Base-by-base conservation (phyloP, 2,888 invertebrate genomes). In the Nemoura dubitans region DNA sequence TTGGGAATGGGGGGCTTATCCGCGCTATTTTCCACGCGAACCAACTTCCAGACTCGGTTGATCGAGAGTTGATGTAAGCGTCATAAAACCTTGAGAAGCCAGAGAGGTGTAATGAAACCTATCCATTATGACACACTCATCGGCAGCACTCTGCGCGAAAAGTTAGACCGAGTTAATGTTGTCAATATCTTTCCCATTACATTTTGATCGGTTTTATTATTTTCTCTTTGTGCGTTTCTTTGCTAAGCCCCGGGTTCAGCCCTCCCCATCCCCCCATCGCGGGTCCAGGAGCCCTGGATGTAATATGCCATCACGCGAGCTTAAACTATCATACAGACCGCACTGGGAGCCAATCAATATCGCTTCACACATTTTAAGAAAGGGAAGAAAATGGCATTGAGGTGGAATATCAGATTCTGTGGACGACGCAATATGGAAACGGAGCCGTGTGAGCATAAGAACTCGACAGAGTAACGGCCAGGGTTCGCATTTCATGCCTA, bases 161-260 rank as follows among this genome's bases (percentile, higher is more conserved):
- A 59, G 59, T 59, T 59, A 59, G 59, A 59, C 14, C 59, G 14
- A 59, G 59, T 59, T 59, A 81, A 81, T 81, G 81, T 81, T 81
- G 81, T 81, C 81, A 30, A 81, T 81, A 29, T 81, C 81, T 29
- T 81, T 81, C 30, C 81, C 28, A 81, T 81, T 81, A 30, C 30
- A n/a, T 81, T 81, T 81, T 81, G 81, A 81, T 81, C 30, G 81
- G 30, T 81, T 81, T 30, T 81, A 81, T 81, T 29, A 59, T 59
- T 59, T 59, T 81, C 81, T 30, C 81, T 30, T 30, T 81, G 81
- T 81, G 81, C 81, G 30, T 28, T 81, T 29, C 29, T 29, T 27
- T 29, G 30, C 28, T n/a, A 81, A 81, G 59, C 28, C 29, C 30
- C 28, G 59, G 59, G 59, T 7, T 59, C 21, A 7, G 2, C 59